Conservation (phyloP, 2,113 vertebrate genomes). For the Puffinus mauretanicus region DNA sequence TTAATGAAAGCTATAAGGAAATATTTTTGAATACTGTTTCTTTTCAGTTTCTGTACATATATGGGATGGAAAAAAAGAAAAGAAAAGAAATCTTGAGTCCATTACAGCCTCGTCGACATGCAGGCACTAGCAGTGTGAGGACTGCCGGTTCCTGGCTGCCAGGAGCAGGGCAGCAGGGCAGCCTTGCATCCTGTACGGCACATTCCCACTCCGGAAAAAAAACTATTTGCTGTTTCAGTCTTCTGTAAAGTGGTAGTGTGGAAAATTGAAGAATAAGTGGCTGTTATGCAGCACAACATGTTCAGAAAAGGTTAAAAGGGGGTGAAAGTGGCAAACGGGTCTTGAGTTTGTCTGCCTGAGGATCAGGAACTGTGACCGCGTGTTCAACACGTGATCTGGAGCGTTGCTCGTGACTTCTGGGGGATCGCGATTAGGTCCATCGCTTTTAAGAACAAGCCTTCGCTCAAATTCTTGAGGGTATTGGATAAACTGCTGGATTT, state of each 20-base stretch:
- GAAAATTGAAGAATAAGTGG: background rate
- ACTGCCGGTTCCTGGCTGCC: background rate
- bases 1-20: background rate
- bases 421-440: fast-evolving
- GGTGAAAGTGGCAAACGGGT: background rate
- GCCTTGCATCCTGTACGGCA: fast-evolving
- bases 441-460: background rate
- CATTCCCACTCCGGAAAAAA: background rate
- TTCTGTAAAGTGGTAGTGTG: background rate
- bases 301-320: background rate
- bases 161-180: background rate
- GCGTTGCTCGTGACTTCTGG: background rate
- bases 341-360: background rate
- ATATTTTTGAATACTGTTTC: background rate
- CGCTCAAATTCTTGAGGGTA: fast-evolving
- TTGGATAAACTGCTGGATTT: background rate
- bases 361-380: background rate
- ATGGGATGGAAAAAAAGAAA: background rate
- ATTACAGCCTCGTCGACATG: fast-evolving
- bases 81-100: background rate
- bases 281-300: fast-evolving
- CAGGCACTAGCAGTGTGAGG: background rate
- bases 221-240: fast-evolving
- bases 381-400: background rate
- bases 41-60: background rate